Conservation (phyloP, 2,888 invertebrate genomes). For the Boloria selene region DNA sequence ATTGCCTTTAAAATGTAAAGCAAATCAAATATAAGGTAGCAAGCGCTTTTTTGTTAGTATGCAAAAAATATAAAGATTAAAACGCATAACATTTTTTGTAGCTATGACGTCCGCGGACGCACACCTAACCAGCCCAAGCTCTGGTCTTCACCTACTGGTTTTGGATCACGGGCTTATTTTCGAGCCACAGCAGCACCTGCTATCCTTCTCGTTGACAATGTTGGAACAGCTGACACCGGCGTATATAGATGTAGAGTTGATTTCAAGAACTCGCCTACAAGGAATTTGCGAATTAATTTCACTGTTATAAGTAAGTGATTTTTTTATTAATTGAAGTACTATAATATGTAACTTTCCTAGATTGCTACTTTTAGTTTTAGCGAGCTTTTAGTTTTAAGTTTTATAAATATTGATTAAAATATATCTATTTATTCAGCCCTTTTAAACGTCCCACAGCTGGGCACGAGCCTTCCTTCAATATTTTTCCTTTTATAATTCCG, state of each 20-base stretch:
- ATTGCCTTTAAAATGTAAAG: too few relatives aligned
- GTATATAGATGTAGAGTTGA: constrained; percentile 94
- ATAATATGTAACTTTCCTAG: too few relatives aligned
- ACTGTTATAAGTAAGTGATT: constrained; percentile 92
- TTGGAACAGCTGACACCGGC: constrained; percentile 89
- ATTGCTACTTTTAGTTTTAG: too few relatives aligned
- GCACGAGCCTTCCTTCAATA: too few relatives aligned
- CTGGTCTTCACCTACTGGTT: constrained; percentile 89
- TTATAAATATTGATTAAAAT: too few relatives aligned
- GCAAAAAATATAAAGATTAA: too few relatives aligned
- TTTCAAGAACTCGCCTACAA: constrained; percentile 94
- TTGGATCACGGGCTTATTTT: constrained; percentile 90
- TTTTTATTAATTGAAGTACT: background rate
- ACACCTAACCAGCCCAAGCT: constrained; percentile 88
- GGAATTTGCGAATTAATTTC: constrained; percentile 93
- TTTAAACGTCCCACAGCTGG: too few relatives aligned
- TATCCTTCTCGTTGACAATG: constrained; percentile 88
- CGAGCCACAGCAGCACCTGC: constrained; percentile 88
- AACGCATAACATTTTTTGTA: constrained; percentile 51
- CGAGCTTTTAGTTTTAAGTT: too few relatives aligned
- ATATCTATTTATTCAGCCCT: too few relatives aligned
- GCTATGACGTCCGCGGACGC: constrained; percentile 90
- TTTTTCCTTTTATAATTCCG: too few relatives aligned
- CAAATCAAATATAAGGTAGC: too few relatives aligned
- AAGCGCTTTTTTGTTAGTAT: too few relatives aligned